These are phyloP conservation scores for Peromyscus leucopus DNA, from an alignment of 2,113 vertebrate genomes.

Conservation along the genomic window DNA sequence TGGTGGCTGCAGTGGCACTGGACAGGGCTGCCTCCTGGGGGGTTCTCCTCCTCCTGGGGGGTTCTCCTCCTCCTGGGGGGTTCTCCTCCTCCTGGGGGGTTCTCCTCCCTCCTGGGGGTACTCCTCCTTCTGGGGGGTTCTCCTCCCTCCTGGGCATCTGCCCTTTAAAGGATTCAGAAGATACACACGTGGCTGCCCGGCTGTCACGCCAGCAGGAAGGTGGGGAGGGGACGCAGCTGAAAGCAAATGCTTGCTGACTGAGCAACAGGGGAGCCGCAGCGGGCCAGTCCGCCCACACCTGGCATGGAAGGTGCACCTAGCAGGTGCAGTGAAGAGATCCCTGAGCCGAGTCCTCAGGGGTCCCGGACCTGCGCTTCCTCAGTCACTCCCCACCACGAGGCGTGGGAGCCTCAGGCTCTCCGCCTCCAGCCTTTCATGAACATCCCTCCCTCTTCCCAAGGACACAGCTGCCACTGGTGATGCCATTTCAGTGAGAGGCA, in stretches of 20 bases:
- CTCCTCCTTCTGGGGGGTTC: too few species aligned
- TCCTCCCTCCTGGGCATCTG: too few species aligned
- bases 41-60: too few species aligned
- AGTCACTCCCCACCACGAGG: constrained; percentile 30
- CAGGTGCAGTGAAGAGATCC: fast-evolving
- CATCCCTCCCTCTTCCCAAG: constrained; percentile 69
- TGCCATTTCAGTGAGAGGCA: neutral
- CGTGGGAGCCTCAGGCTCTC: neutral
- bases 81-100: too few species aligned
- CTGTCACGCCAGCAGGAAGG: neutral
- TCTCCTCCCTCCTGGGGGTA: neutral
- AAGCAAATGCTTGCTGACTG: fast-evolving
- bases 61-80: too few species aligned
- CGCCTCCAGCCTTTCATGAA: constrained; percentile 24
- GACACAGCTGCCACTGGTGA: constrained; percentile 56
- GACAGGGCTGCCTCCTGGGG: neutral
- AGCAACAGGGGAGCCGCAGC: fast-evolving
- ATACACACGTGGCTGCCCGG: fast-evolving
- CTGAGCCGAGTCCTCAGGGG: neutral
- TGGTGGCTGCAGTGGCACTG: fast-evolving
- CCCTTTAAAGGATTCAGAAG: neutral
- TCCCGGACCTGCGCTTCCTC: neutral
- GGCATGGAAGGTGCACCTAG: fast-evolving
- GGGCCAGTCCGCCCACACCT: neutral
- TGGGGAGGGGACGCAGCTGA: neutral